Percentiles rank a stretch among this genome's conserved stretches.
phyloP scores from a whole-genome alignment of 2,113 vertebrate species.

The Catagonus wagneri region DNA sequence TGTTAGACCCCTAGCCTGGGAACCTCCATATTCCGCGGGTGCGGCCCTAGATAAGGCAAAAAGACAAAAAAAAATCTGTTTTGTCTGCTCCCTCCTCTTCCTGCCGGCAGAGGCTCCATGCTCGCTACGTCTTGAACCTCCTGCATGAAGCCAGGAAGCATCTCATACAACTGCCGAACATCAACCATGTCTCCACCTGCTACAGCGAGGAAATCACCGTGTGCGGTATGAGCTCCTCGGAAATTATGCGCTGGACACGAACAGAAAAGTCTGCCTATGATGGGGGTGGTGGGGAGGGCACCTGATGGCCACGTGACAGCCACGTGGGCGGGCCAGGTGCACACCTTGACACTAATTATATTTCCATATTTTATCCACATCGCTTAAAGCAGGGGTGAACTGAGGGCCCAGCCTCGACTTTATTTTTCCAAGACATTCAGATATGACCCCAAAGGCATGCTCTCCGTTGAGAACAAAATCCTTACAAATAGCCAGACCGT shows the following conservation, averaged over 20 bases:
- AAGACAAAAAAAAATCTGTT: no score
- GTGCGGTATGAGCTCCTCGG: constrained; percentile 87
- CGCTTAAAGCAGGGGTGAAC: background rate
- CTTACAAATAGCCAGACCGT: background rate
- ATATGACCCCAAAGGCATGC: background rate
- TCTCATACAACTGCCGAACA: constrained; percentile 93
- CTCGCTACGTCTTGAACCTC: constrained; percentile 95
- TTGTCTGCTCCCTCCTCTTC: constrained; percentile 79
- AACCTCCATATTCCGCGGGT: no score
- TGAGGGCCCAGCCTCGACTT: background rate
- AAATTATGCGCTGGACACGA: background rate
- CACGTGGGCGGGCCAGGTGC: no score
- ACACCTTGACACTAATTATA: background rate
- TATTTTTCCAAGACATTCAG: background rate
- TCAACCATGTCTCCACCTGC: constrained; percentile 91
- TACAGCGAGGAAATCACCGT: constrained; percentile 94
- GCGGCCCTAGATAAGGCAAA: no score
- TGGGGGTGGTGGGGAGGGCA: background rate
- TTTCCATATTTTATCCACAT: background rate
- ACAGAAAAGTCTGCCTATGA: background rate
- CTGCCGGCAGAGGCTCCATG: constrained; percentile 96
- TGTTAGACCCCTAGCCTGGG: no score
- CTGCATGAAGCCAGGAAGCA: constrained; percentile 93
- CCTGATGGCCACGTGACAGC: fast-evolving
- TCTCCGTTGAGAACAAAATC: background rate